Evolutionary conservation across 2,113 vertebrate species (phyloP).

Genomic region (Parotia lawesii): DNA sequence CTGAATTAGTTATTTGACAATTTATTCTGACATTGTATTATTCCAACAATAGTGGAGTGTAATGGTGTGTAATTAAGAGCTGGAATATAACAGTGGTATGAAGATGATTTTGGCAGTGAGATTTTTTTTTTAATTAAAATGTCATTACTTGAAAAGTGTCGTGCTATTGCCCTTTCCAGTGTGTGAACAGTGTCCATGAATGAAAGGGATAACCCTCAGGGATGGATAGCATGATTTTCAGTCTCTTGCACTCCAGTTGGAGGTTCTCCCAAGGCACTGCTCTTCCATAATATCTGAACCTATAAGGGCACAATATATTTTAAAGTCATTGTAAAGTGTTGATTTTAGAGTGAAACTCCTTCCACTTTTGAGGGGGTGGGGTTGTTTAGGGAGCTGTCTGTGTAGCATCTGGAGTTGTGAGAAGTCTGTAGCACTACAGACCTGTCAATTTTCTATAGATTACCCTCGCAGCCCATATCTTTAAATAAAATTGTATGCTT

Average conservation of each 20-base stretch:
- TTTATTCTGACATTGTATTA: neutral
- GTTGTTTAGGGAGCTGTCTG: neutral
- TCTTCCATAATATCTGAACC: neutral
- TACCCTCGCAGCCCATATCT: neutral
- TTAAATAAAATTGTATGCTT: neutral
- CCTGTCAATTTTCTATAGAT: neutral
- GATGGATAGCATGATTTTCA: neutral
- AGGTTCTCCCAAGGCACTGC: neutral
- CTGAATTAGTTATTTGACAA: neutral
- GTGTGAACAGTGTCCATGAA: neutral
- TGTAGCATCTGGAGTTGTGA: neutral
- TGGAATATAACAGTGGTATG: neutral
- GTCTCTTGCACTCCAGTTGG: fast-evolving
- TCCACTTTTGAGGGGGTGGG: neutral
- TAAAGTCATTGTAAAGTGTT: neutral
- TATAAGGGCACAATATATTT: neutral
- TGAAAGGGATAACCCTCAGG: neutral
- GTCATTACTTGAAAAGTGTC: neutral
- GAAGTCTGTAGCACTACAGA: neutral
- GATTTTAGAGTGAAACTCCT: neutral
- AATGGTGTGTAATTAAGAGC: neutral
- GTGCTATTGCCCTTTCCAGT: neutral
- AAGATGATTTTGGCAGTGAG: neutral
- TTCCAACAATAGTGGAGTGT: neutral
- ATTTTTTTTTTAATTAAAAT: slow-evolving; percentile 11